Conservation (phyloP, 1,140 invertebrate species). For the Sipha flava region DNA sequence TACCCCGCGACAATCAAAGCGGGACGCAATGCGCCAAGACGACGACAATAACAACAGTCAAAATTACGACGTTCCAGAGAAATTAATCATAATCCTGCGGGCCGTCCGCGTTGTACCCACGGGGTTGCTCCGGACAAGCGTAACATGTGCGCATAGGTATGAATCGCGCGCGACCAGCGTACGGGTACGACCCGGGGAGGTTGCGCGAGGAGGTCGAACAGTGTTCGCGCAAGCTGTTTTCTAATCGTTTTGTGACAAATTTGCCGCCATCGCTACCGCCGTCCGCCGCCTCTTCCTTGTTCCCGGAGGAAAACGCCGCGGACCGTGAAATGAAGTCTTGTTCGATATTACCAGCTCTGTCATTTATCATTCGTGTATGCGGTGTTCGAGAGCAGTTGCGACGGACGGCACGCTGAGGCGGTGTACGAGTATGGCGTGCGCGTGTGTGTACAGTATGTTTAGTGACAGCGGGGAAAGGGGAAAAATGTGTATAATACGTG, state of each 20-base stretch:
- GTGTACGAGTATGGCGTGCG: no score
- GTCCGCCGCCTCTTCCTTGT: background rate
- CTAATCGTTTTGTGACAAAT: constrained; percentile 26
- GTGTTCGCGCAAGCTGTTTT: background rate
- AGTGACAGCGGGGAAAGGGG: background rate
- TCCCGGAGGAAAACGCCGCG: background rate
- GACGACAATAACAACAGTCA: constrained; percentile 19
- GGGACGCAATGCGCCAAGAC: no score
- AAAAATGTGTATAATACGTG: background rate
- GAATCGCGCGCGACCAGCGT: no score
- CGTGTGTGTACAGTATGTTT: no score
- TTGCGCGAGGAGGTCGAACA: background rate
- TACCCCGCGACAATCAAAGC: no score
- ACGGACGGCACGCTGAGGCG: no score
- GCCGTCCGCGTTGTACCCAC: no score
- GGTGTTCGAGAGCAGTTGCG: background rate
- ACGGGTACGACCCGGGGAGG: no score
- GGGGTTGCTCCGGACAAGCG: no score
- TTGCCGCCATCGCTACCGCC: background rate
- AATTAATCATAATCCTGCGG: constrained; percentile 22
- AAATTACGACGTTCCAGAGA: background rate
- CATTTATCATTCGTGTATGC: constrained; percentile 14
- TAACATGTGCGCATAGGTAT: no score
- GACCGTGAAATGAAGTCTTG: constrained; percentile 31
- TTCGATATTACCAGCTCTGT: constrained; percentile 14